Percentiles rank a stretch among this genome's conserved stretches.
Conservation (phyloP, 2,113 vertebrate genomes). For the Nothocercus julius region DNA sequence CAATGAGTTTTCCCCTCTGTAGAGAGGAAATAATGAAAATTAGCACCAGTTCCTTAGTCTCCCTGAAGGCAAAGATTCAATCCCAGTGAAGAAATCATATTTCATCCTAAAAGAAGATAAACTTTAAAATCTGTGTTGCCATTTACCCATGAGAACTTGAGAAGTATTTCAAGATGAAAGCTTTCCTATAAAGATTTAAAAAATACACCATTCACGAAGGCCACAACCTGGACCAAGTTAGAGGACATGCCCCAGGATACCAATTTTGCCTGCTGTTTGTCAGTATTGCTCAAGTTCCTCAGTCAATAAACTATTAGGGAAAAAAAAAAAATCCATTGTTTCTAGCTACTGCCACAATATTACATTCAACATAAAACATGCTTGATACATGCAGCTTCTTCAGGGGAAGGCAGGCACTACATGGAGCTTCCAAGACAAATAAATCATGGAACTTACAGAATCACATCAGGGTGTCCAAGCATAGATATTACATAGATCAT, state of each 20-base stretch:
- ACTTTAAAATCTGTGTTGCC: not conserved
- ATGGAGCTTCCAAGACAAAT: not conserved
- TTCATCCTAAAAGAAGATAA: not conserved
- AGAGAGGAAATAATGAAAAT: not conserved
- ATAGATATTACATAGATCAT: not conserved
- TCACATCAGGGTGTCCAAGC: not conserved
- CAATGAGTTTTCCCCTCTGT: not conserved
- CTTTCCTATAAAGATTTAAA: not conserved
- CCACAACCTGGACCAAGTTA: not conserved
- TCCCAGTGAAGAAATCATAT: not conserved
- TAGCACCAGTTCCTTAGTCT: not conserved
- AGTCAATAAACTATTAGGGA: not conserved
- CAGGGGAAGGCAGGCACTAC: not conserved
- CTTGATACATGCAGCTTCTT: not conserved
- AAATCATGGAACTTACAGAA: not conserved
- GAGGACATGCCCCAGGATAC: not conserved
- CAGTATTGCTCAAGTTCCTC: not conserved
- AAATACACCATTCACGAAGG: not conserved
- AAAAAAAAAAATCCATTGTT: rapidly evolving
- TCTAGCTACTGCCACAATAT: not conserved
- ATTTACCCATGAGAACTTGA: not conserved
- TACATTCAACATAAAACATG: not conserved
- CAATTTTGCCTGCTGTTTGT: not conserved
- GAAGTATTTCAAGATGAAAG: not conserved
- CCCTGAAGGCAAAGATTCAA: not conserved